Base-by-base conservation (phyloP, 2,113 vertebrate species). In the Diphyllodes magnificus region DNA sequence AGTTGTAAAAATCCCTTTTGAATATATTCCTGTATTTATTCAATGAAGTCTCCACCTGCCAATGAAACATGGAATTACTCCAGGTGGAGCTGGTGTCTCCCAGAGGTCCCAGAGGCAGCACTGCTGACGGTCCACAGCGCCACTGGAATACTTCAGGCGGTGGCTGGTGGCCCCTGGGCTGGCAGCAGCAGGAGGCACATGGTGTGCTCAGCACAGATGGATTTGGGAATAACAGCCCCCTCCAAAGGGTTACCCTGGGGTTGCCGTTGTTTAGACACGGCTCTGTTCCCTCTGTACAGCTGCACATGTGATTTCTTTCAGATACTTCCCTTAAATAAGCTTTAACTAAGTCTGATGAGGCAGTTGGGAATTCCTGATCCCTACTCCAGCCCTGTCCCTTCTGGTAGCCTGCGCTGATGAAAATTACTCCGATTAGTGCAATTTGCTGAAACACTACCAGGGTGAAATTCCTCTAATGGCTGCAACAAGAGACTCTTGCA, bases 401-500 rank as follows among this genome's bases (percentile, higher is more conserved):
- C 82, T 96, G 84, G 86, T 88, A 95, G 68, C 82, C 87, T 93
- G 50, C 23, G 22, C 78, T 96, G 96, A 95, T 97, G 97, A 97
- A 95, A 97, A 97, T 95, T 86, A 87, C 95, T 94, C 76, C 75
- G 50, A 97, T 96, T 93, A 96, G 61, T 79, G 77, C 87, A 95
- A 93, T 97, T 96, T 97, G 65, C 84, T 94, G 77, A 96, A 96
- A 96, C 59, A 80, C 68, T 91, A 73, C 56, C 65, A 64, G 90
- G 45, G 33, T 90, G 66, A 78, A 91, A 90, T 85, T 92, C 53
- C 73, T 73, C 8, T 92, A 91, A 90, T 87, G 86, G 89, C 86
- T 92, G 70, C 70, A 90, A 56, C 42, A 83, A 94, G 68, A 93
- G 86, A 92, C 37, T 81, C 78, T 88, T 91, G 42, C 75, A 66